phyloP scores from a whole-genome alignment of 1,140 invertebrate genomes.

The Nixonia krombeini region DNA sequence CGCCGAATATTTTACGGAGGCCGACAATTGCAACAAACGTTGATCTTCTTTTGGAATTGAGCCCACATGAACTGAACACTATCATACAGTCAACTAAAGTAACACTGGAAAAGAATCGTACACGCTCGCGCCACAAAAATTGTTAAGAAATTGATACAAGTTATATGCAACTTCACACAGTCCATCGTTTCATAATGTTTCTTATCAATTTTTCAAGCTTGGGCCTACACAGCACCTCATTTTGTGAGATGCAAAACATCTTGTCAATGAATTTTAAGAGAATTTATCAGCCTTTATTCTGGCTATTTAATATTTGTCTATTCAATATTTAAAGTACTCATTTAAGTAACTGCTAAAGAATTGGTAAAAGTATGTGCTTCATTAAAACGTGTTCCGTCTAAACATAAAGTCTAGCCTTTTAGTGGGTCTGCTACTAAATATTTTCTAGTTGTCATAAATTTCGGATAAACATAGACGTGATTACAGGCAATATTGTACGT shows the following conservation, averaged over 20 bases:
- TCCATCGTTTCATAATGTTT: too few species aligned
- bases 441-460: conserved; percentile 6
- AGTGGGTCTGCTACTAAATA: background rate
- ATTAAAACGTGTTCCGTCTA: background rate
- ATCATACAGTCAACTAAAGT: background rate
- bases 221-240: too few species aligned
- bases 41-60: conserved; percentile 69
- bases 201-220: too few species aligned
- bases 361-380: background rate
- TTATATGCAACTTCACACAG: too few species aligned
- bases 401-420: conserved; percentile 2
- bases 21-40: conserved; percentile 65
- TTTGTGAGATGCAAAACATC: too few species aligned
- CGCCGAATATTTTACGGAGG: conserved; percentile 67
- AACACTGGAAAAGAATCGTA: background rate
- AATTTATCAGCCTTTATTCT: too few species aligned
- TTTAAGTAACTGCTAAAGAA: background rate
- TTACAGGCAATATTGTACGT: conserved; percentile 11
- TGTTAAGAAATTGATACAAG: too few species aligned
- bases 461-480: background rate
- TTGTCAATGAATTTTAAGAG: too few species aligned
- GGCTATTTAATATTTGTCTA: too few species aligned
- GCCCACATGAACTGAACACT: conserved; percentile 43
- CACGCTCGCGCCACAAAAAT: too few species aligned
- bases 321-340: too few species aligned